Evolutionary conservation across 1,140 invertebrate genomes (phyloP).

Genomic region (Bombyx mori): DNA sequence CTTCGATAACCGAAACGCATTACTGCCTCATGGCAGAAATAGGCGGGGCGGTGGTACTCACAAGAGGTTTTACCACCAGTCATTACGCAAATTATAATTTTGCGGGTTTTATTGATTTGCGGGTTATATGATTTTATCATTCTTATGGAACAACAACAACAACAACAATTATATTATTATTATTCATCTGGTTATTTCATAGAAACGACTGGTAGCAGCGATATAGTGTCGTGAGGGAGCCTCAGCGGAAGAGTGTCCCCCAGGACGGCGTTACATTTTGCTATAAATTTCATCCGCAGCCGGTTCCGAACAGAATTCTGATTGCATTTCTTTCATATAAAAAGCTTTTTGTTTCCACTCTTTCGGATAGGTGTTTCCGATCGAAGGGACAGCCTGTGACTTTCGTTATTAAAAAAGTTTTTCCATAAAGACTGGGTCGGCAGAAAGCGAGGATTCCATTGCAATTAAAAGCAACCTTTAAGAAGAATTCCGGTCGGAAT

Average conservation of each 20-base stretch:
- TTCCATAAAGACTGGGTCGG: constrained; percentile 41
- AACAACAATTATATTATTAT: too few species aligned
- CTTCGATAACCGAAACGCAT: too few species aligned
- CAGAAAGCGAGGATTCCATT: constrained; percentile 42
- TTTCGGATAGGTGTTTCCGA: constrained; percentile 41
- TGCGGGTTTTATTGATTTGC: too few species aligned
- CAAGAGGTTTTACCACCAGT: too few species aligned
- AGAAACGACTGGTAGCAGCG: constrained; percentile 16
- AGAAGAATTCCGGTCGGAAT: background rate
- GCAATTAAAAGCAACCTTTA: constrained; percentile 40
- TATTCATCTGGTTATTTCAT: constrained; percentile 21
- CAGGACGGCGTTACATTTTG: constrained; percentile 29
- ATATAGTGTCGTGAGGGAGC: constrained; percentile 14
- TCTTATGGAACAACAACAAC: too few species aligned
- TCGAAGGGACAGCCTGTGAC: constrained; percentile 47
- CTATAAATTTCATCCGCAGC: constrained; percentile 33
- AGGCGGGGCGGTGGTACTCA: too few species aligned
- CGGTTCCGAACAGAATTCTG: constrained; percentile 22
- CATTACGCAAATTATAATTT: too few species aligned
- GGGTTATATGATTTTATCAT: too few species aligned
- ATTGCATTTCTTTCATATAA: constrained; percentile 36
- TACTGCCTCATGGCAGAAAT: too few species aligned
- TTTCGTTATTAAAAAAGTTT: constrained; percentile 66
- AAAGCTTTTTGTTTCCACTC: constrained; percentile 42
- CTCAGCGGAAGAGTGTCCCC: constrained; percentile 16